A percentile compares a stretch with the other conserved stretches of the same genome.
phyloP scores from a whole-genome alignment of 1,140 invertebrate genomes.

The Augochlora pura region DNA sequence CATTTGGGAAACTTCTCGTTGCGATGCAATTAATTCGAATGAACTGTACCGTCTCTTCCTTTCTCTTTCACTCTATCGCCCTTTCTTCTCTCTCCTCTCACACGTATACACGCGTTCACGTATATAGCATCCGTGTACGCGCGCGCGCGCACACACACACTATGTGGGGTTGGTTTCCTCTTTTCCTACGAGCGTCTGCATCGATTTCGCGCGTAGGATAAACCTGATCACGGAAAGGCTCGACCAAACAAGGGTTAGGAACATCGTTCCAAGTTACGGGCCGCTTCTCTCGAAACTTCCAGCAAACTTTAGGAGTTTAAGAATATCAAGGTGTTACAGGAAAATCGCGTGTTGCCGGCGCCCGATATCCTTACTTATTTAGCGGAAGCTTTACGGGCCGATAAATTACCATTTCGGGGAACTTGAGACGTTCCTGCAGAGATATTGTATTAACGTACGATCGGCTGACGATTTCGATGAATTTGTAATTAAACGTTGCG shows the following conservation, averaged over 20 bases:
- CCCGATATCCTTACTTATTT: conserved; percentile 9
- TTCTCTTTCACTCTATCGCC: not conserved
- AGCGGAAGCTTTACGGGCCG: conserved; percentile 9
- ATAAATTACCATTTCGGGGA: conserved; percentile 4
- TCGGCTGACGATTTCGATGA: not conserved
- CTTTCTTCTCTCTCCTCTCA: no score
- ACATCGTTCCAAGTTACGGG: conserved; percentile 39
- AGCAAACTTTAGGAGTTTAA: conserved; percentile 32
- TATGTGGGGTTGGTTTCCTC: not conserved
- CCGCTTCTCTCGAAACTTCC: conserved; percentile 29
- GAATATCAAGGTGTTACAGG: conserved; percentile 33
- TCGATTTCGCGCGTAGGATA: conserved; percentile 48
- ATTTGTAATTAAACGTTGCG: not conserved
- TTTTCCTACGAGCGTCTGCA: conserved; percentile 40
- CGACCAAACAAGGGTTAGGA: conserved; percentile 58
- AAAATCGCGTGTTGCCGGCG: conserved; percentile 22
- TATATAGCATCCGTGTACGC: no score
- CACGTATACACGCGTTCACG: no score
- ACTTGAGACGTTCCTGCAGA: no score
- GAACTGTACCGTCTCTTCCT: conserved; percentile 15
- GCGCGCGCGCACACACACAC: no score
- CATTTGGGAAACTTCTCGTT: conserved; percentile 52
- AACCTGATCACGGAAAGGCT: conserved; percentile 58
- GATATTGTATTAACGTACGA: not conserved
- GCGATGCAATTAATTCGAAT: conserved; percentile 59